These are phyloP conservation scores for Xestia c-nigrum DNA, from an alignment of 2,888 invertebrate species.

Conservation along the genomic window DNA sequence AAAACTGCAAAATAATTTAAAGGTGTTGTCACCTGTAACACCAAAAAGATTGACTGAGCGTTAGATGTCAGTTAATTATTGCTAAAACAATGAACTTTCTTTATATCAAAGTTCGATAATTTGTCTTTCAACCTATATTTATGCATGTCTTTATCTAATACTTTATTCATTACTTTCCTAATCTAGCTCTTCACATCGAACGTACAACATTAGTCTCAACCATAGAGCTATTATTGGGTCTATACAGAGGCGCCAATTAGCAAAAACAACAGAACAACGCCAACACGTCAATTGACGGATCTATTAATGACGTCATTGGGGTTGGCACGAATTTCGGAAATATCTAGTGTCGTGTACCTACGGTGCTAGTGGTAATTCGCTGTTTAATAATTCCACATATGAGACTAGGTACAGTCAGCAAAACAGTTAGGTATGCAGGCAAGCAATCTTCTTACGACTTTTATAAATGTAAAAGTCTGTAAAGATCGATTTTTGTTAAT, in stretches of 20 bases:
- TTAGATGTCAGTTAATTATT: neutral
- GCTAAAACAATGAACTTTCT: neutral
- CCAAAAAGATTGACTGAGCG: neutral
- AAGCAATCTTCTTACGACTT: no score
- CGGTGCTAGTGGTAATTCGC: neutral
- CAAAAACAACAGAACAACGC: neutral
- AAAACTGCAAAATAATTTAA: neutral
- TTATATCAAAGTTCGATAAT: neutral
- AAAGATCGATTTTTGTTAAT: no score
- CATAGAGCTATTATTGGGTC: neutral
- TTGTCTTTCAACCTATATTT: neutral
- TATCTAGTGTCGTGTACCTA: neutral
- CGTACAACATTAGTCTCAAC: neutral
- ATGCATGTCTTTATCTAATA: neutral
- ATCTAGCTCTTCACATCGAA: slow-evolving; percentile 7
- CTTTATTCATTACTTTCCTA: neutral
- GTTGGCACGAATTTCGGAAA: slow-evolving; percentile 10
- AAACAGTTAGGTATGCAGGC: no score
- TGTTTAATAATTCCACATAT: slow-evolving; percentile 23
- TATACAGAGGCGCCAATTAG: slow-evolving; percentile 22
- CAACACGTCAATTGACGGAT: slow-evolving; percentile 1
- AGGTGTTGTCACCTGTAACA: neutral
- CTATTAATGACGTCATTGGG: slow-evolving; percentile 16
- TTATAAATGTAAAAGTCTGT: no score
- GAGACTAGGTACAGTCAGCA: no score